Percentiles rank a stretch among this genome's conserved stretches.
Conservation (phyloP, 2,113 vertebrate genomes). For the Halcyon senegalensis region DNA sequence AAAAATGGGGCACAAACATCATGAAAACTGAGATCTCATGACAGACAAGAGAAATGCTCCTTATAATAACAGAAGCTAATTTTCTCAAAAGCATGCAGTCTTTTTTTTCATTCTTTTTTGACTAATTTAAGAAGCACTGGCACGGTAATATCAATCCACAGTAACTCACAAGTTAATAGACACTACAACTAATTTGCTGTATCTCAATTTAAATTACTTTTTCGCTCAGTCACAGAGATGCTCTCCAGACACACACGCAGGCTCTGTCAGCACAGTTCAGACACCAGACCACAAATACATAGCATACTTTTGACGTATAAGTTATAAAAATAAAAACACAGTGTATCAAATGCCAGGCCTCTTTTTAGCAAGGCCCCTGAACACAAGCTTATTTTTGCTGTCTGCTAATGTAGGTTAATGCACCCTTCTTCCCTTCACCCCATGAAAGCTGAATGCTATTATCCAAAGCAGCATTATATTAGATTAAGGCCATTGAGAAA, state of each 20-base stretch:
- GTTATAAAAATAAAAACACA: background rate
- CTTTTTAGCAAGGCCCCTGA: background rate
- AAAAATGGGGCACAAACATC: background rate
- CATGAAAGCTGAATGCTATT: background rate
- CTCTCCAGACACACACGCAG: background rate
- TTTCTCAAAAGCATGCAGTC: background rate
- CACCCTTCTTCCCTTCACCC: background rate
- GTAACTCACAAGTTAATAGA: background rate
- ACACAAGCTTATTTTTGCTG: background rate
- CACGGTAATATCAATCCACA: background rate
- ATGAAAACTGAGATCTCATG: background rate
- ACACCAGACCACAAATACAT: background rate
- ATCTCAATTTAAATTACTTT: background rate
- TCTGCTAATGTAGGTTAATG: constrained; percentile 38
- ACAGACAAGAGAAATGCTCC: background rate
- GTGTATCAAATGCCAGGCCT: background rate
- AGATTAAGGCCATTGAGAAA: constrained; percentile 29
- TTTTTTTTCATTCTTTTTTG: background rate
- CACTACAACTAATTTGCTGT: background rate
- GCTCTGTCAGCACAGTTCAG: background rate
- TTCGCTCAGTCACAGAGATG: background rate
- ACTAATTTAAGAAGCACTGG: background rate
- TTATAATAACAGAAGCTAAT: background rate
- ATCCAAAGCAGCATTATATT: constrained; percentile 38
- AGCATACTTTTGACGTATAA: background rate